Base-by-base conservation (phyloP, 2,113 vertebrate species). In the Potamarius usumacintae region DNA sequence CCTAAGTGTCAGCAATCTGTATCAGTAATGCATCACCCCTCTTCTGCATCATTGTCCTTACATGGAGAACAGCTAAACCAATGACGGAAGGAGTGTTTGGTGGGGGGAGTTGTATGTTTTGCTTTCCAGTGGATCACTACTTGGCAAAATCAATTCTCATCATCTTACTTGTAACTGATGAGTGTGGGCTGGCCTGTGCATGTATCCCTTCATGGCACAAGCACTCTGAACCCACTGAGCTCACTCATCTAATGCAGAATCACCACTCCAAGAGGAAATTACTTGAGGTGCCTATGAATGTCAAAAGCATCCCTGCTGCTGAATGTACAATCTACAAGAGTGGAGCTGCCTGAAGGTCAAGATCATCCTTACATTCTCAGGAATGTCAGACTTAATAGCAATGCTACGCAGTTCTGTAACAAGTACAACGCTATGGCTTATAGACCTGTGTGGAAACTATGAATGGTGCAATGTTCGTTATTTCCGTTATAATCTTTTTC, bases 231-330 rank as follows among this genome's bases (percentile, higher is more conserved):
- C 88, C 87, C 87, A 82, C 71, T 81, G 34, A 89, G 86, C 86
- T 83, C 62, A 88, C 80, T 82, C 86, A 83, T 74, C 82, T 81
- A 88, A 81, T 55, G 77, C 86, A 86, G 89, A 90, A 89, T 87
- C 85, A 78, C 88, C 89, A 86, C 86, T 86, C 76, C 12, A 76
- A 77, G 55, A 86, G 85, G 79, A 84, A 58, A 84, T 86, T 80
- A 92, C 90, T 92, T 92, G 90, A 94, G 92, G 89, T 72, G 85
- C 86, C 88, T 83, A 72, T 89, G 88, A 91, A 85, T 91, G 83
- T 86, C 34, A 50, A 88, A 91, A 92, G 91, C 85, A 90, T 86
- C 90, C 74, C 67, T 84, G 72, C 83, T 88, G 89, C 82, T 67
- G 78, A 87, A 85, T 84, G 87, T 85, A 89, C 85, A 78, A 89